These are phyloP conservation scores for Brenthis daphne DNA, from an alignment of 2,888 invertebrate genomes.

Conservation along the genomic window DNA sequence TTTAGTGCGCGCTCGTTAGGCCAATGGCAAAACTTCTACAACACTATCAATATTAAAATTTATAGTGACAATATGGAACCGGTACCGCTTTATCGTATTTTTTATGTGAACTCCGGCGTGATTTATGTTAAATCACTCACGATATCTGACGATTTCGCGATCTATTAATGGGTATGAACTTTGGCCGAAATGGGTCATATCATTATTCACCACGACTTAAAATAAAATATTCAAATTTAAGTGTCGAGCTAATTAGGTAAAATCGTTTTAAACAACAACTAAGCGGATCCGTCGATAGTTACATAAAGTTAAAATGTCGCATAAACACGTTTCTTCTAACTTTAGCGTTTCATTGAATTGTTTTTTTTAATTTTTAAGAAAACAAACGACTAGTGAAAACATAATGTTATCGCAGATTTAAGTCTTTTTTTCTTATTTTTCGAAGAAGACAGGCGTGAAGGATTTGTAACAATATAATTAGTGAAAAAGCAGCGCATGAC, in stretches of 20 bases:
- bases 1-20: slow-evolving; percentile 71
- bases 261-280: slow-evolving; percentile 12
- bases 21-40: slow-evolving; percentile 61
- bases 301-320: slow-evolving; percentile 25
- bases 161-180: slow-evolving; percentile 46
- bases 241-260: slow-evolving; percentile 22
- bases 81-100: slow-evolving; percentile 48
- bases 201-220: slow-evolving; percentile 24
- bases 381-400: no score
- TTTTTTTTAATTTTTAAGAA: no score
- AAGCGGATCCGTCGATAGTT: slow-evolving; percentile 19
- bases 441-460: slow-evolving; percentile 4
- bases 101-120: slow-evolving; percentile 44
- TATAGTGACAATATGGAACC: slow-evolving; percentile 60
- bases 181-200: slow-evolving; percentile 48
- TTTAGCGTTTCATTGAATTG: background rate
- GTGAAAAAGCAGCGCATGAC: slow-evolving; percentile 15
- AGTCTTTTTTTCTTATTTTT: background rate
- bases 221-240: slow-evolving; percentile 27
- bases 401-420: no score
- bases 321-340: background rate
- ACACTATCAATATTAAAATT: slow-evolving; percentile 71
- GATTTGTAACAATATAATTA: slow-evolving; percentile 16
- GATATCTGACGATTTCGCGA: slow-evolving; percentile 45
- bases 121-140: slow-evolving; percentile 46